phyloP scores from a whole-genome alignment of 2,797 vertebrate genomes.

The Rhabdophis nuchalis region DNA sequence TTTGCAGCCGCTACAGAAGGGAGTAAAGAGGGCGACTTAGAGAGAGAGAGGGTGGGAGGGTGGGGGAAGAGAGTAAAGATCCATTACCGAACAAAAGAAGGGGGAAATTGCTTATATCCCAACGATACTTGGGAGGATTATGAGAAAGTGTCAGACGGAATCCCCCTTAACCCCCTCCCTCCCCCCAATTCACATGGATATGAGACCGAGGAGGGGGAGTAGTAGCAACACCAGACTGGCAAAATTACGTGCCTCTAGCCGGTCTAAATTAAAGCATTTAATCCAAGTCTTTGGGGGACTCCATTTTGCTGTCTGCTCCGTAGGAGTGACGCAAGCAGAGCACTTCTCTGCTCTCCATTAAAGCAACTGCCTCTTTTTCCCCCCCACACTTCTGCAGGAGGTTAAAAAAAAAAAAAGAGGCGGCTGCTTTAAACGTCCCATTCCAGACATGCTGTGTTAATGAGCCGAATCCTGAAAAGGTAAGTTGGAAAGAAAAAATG shows the following conservation, averaged over 20 bases:
- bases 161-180: rapidly evolving
- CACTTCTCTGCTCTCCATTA: background rate
- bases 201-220: background rate
- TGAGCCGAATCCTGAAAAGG: background rate
- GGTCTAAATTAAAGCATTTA: background rate
- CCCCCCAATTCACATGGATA: background rate
- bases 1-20: background rate
- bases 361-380: background rate
- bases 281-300: background rate
- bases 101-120: background rate
- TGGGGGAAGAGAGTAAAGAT: background rate
- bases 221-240: background rate
- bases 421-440: background rate
- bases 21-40: background rate
- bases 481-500: background rate
- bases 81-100: background rate
- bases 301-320: background rate
- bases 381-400: background rate
- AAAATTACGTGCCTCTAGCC: background rate
- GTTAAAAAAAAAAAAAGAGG: background rate
- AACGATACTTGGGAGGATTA: background rate
- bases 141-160: background rate
- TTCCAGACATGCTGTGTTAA: background rate
- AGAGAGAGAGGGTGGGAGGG: too few species aligned
- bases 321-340: background rate